Conservation (phyloP, 2,888 invertebrate genomes). For the Leucania comma region DNA sequence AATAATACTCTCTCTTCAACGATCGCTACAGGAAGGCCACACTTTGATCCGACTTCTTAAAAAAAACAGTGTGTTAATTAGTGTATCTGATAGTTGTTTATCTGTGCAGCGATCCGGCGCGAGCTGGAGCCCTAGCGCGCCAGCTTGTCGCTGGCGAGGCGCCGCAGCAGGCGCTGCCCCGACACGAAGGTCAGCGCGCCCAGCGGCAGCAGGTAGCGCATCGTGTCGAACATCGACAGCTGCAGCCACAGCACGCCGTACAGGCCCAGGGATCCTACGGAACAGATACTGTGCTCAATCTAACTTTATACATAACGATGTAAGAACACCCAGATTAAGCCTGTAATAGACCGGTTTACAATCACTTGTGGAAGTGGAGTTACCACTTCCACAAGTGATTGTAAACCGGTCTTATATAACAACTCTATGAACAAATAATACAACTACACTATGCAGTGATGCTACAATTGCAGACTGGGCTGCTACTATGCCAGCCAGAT, state of each 20-base stretch:
- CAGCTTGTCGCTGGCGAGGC: constrained; percentile 90
- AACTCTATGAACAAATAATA: no score
- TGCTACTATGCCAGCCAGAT: no score
- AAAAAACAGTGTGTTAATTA: neutral
- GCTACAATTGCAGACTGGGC: no score
- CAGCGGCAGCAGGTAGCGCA: constrained; percentile 96
- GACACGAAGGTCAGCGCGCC: constrained; percentile 97
- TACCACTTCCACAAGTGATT: no score
- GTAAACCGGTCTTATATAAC: no score
- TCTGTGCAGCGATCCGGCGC: neutral
- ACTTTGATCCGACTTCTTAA: neutral
- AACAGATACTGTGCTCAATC: neutral
- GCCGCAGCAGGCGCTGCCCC: constrained; percentile 97
- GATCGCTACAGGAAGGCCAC: neutral
- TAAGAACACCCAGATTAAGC: no score
- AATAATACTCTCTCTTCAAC: neutral
- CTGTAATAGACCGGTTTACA: no score
- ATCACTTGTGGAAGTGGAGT: no score
- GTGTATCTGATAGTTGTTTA: neutral
- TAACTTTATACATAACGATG: no score
- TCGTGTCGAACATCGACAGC: constrained; percentile 98
- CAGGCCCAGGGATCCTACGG: constrained; percentile 94
- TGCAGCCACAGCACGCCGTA: constrained; percentile 98
- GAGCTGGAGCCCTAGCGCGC: constrained; percentile 46
- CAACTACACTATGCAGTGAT: no score